These are phyloP conservation scores for Rhagonycha lutea DNA, from an alignment of 2,888 invertebrate genomes.

Conservation along the genomic window DNA sequence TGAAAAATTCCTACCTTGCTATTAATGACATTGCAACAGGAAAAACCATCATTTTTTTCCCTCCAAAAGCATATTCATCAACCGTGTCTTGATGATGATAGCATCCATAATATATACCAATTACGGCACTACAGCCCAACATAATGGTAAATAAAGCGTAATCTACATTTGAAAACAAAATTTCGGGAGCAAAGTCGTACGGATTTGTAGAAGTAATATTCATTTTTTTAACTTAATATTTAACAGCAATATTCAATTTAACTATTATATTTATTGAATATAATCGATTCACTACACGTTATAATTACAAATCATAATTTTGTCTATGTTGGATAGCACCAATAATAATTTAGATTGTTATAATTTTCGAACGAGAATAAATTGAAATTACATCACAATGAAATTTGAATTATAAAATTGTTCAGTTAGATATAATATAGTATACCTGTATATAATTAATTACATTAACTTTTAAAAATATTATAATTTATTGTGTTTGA, in stretches of 20 bases:
- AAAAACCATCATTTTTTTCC: conserved; percentile 67
- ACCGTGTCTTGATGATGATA: conserved; percentile 61
- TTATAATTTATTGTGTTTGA: background rate
- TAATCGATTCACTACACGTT: background rate
- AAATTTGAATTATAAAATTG: background rate
- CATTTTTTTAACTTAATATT: background rate
- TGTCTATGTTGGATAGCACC: background rate
- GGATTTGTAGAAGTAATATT: background rate
- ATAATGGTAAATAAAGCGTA: conserved; percentile 56
- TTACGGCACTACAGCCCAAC: conserved; percentile 55
- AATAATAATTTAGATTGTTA: background rate
- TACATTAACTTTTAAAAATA: background rate
- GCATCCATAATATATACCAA: conserved; percentile 61
- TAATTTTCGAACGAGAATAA: background rate
- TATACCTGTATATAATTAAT: no score
- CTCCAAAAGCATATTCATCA: conserved; percentile 67
- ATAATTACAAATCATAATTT: background rate
- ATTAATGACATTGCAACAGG: conserved; percentile 69
- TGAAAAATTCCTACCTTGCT: conserved; percentile 58
- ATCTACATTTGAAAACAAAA: conserved; percentile 48
- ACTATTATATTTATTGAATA: background rate
- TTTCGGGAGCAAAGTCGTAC: background rate
- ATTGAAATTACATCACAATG: background rate
- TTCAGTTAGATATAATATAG: background rate
- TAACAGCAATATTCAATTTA: background rate